Conservation (phyloP, 2,888 invertebrate species). For the Apocheima hispidaria region DNA sequence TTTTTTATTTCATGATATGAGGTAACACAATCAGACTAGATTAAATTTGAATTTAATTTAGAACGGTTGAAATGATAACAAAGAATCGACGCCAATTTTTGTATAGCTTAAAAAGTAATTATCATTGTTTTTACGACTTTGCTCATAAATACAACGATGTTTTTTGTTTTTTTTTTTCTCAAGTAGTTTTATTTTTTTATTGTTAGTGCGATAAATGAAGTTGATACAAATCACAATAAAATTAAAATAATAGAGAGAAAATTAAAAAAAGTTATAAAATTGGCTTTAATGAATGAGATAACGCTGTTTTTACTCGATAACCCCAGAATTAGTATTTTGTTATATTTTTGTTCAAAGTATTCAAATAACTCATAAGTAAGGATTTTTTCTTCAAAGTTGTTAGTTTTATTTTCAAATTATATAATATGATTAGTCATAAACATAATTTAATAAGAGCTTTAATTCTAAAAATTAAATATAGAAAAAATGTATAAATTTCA, state of each 20-base stretch:
- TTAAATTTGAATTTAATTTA: not conserved
- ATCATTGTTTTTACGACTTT: not conserved
- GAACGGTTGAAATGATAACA: not conserved
- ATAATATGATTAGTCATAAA: not conserved
- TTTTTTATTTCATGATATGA: not conserved
- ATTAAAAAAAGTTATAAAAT: not conserved
- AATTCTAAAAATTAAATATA: not conserved
- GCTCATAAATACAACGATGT: conserved; percentile 15
- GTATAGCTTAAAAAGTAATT: conserved; percentile 2
- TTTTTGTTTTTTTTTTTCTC: not conserved
- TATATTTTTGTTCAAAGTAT: conserved; percentile 18
- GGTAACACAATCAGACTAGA: not conserved
- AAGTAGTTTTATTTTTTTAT: conserved; percentile 5
- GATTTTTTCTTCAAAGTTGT: not conserved
- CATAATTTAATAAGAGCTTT: not conserved
- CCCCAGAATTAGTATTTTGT: not conserved
- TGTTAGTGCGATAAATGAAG: conserved; percentile 31
- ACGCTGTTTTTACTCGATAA: not conserved
- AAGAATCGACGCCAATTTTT: not conserved
- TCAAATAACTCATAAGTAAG: not conserved
- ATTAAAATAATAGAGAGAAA: not conserved
- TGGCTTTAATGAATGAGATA: conserved; percentile 6
- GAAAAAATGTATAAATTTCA: not conserved
- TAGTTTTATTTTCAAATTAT: not conserved
- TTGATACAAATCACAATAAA: conserved; percentile 25